Evolutionary conservation across 1,140 invertebrate genomes (phyloP).

Genomic region (Cydia strobilella): DNA sequence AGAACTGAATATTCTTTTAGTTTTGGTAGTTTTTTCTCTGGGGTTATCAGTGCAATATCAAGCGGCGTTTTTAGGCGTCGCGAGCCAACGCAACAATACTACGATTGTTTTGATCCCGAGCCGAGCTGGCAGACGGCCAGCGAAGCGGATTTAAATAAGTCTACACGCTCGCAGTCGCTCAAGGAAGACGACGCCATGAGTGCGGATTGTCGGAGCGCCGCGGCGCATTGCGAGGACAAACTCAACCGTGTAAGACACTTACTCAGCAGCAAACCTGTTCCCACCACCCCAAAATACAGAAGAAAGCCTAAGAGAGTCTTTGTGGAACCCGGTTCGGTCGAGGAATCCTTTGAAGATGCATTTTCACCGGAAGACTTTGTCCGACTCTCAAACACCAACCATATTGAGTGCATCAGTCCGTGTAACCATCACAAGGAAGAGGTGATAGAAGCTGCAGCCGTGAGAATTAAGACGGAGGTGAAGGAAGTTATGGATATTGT

Average conservation of each 20-base stretch:
- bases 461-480: constrained; percentile 51
- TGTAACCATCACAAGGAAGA: constrained; percentile 47
- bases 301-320: constrained; percentile 49
- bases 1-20: constrained; percentile 44
- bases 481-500: constrained; percentile 46
- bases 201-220: constrained; percentile 44
- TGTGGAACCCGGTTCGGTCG: constrained; percentile 50
- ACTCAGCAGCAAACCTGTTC: constrained; percentile 43
- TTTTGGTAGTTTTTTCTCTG: constrained; percentile 58
- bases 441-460: constrained; percentile 44
- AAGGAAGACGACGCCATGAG: constrained; percentile 49
- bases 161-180: constrained; percentile 45
- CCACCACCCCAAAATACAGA: constrained; percentile 33
- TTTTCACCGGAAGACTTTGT: constrained; percentile 58
- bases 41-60: constrained; percentile 55
- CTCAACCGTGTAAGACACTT: constrained; percentile 52
- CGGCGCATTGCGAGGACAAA: constrained; percentile 57
- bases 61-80: constrained; percentile 58
- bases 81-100: constrained; percentile 47
- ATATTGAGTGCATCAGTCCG: constrained; percentile 54
- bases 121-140: constrained; percentile 56
- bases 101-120: constrained; percentile 53
- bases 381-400: constrained; percentile 44
- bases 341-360: constrained; percentile 64
- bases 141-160: constrained; percentile 63